Percentiles rank a stretch among this genome's conserved stretches.
Conservation (phyloP, 2,113 vertebrate genomes). For the Glareola pratincola region DNA sequence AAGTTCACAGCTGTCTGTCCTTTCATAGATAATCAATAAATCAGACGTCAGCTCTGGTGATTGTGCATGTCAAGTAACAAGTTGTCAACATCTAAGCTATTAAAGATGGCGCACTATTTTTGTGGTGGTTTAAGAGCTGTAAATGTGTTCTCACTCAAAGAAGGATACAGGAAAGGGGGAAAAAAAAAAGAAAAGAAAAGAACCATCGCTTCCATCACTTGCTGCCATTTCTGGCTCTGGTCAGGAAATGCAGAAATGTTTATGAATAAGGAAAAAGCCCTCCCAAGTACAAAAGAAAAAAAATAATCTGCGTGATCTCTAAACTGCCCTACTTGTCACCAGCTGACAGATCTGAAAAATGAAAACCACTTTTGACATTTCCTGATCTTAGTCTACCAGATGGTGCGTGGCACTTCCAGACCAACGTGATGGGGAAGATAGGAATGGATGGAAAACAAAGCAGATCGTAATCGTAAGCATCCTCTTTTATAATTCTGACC, state of each 20-base stretch:
- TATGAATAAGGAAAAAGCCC: background rate
- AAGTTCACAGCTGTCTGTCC: background rate
- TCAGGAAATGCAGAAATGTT: background rate
- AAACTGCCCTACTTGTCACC: conserved; percentile 14
- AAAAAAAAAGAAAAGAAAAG: background rate
- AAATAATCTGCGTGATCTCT: background rate
- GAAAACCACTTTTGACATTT: conserved; percentile 32
- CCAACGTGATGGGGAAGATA: background rate
- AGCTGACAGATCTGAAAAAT: conserved; percentile 15
- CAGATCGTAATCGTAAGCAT: background rate
- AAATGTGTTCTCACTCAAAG: background rate
- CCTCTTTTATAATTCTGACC: conserved; percentile 39
- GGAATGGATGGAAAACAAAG: conserved; percentile 19
- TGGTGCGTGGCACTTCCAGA: conserved; percentile 33
- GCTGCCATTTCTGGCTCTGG: background rate
- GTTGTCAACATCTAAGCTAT: background rate
- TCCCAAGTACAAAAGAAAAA: background rate
- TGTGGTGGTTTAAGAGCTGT: background rate
- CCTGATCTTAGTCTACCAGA: conserved; percentile 23
- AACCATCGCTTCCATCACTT: background rate
- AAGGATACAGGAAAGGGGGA: background rate
- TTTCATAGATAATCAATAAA: conserved; percentile 45
- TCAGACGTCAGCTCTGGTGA: background rate
- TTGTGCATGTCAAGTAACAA: conserved; percentile 2
- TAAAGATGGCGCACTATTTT: background rate